Evolutionary conservation across 1,140 invertebrate genomes (phyloP).

Genomic region (Sminthurides bifidus): DNA sequence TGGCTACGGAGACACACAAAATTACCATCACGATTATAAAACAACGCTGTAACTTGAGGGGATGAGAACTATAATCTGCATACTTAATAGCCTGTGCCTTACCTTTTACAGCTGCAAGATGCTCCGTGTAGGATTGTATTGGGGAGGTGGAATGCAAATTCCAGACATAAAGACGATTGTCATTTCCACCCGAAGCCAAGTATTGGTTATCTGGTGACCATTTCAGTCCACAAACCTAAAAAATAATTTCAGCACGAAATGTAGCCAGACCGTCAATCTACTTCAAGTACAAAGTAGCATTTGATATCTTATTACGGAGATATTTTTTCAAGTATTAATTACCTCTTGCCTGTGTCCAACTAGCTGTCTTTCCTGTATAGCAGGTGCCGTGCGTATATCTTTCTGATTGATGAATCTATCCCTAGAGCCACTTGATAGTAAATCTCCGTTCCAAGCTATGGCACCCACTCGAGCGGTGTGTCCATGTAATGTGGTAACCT

Average conservation of each 20-base stretch:
- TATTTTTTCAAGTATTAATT: not conserved
- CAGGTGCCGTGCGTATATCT: slow-evolving; percentile 76
- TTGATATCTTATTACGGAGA: not conserved
- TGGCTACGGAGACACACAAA: slow-evolving; percentile 47
- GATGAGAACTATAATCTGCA: not conserved
- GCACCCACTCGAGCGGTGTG: slow-evolving; percentile 88
- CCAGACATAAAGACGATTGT: slow-evolving; percentile 98
- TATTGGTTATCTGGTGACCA: slow-evolving; percentile 99
- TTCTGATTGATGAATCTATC: slow-evolving; percentile 89
- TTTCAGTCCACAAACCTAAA: slow-evolving; percentile 82
- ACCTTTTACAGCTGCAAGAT: slow-evolving; percentile 90
- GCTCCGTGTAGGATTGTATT: slow-evolving; percentile 93
- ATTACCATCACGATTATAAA: not conserved
- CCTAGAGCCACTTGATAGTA: slow-evolving; percentile 88
- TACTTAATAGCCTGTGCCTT: not conserved
- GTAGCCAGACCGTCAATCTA: not conserved
- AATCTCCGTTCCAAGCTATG: slow-evolving; percentile 95
- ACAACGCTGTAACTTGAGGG: not conserved
- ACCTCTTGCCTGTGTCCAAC: slow-evolving; percentile 94
- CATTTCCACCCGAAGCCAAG: slow-evolving; percentile 95
- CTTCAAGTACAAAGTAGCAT: not conserved
- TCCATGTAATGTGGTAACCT: slow-evolving; percentile 73
- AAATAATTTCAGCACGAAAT: slow-evolving; percentile 12
- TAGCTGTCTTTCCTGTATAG: slow-evolving; percentile 62
- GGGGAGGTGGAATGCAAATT: slow-evolving; percentile 78